phyloP scores from a whole-genome alignment of 2,888 invertebrate genomes.

The Acanthosoma haemorrhoidale region DNA sequence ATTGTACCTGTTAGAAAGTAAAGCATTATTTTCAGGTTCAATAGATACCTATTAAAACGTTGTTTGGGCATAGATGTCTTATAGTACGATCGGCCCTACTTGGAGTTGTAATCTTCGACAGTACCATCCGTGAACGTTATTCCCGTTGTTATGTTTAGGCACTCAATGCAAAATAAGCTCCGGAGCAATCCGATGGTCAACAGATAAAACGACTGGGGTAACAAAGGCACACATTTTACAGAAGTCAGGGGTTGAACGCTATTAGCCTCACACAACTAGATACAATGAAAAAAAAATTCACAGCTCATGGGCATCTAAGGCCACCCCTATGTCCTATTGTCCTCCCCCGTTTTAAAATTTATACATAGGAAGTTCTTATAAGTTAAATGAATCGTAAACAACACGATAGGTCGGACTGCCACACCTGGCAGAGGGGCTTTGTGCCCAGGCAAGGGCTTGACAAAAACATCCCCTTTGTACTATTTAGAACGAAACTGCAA shows the following conservation, averaged over 20 bases:
- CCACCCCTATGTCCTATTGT: slow-evolving; percentile 20
- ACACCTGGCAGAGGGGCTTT: slow-evolving; percentile 25
- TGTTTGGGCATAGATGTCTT: too few relatives aligned
- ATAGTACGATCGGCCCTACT: too few relatives aligned
- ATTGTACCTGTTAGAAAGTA: too few relatives aligned
- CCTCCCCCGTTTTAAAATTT: slow-evolving; percentile 21
- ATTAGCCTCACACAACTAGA: not conserved
- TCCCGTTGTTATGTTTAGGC: too few relatives aligned
- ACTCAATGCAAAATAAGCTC: too few relatives aligned
- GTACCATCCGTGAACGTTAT: too few relatives aligned
- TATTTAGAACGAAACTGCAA: not conserved
- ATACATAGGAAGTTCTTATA: slow-evolving; percentile 32
- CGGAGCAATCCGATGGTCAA: not conserved
- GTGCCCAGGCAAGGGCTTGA: not conserved
- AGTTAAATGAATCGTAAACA: slow-evolving; percentile 36
- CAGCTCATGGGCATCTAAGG: not conserved
- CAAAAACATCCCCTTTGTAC: slow-evolving; percentile 22
- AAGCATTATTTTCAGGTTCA: too few relatives aligned
- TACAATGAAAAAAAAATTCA: not conserved
- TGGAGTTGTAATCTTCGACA: too few relatives aligned
- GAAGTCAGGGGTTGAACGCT: not conserved
- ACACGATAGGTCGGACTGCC: slow-evolving; percentile 30
- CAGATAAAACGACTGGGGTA: not conserved
- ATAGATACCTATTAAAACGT: too few relatives aligned
- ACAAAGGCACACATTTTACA: not conserved